Evolutionary conservation across 2,797 vertebrate species (phyloP).

Genomic region (Tympanoctomys barrerae): DNA sequence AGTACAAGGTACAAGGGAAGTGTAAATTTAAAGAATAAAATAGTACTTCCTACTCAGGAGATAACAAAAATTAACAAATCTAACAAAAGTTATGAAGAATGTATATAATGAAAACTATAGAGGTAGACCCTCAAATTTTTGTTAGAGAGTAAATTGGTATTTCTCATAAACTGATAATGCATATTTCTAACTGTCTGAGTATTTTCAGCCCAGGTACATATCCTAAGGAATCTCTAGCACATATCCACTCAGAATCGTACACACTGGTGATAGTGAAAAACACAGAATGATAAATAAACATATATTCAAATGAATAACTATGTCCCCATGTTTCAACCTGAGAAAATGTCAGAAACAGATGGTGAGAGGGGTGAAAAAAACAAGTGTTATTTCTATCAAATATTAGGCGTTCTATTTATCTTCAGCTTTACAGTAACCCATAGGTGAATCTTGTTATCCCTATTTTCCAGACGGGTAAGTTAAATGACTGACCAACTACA

Average conservation of each 20-base stretch:
- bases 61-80: slow-evolving; percentile 9
- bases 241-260: background rate
- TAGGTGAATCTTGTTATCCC: background rate
- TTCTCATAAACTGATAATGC: background rate
- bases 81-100: background rate
- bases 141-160: background rate
- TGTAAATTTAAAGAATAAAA: background rate
- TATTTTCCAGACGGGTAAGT: slow-evolving; percentile 16
- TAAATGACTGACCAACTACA: background rate
- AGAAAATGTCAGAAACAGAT: slow-evolving; percentile 16
- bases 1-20: background rate
- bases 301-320: background rate
- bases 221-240: background rate
- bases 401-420: background rate
- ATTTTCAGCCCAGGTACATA: background rate
- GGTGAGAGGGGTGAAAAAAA: background rate
- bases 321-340: background rate
- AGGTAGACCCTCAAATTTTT: slow-evolving; percentile 9
- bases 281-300: background rate
- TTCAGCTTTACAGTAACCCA: background rate
- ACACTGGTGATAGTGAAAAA: background rate
- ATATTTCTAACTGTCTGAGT: background rate
- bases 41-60: background rate
- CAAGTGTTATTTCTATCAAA: background rate
- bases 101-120: slow-evolving; percentile 9